Percentiles rank a stretch among this genome's conserved stretches.
phyloP scores from a whole-genome alignment of 2,797 vertebrate species.

The Channallabes apus region DNA sequence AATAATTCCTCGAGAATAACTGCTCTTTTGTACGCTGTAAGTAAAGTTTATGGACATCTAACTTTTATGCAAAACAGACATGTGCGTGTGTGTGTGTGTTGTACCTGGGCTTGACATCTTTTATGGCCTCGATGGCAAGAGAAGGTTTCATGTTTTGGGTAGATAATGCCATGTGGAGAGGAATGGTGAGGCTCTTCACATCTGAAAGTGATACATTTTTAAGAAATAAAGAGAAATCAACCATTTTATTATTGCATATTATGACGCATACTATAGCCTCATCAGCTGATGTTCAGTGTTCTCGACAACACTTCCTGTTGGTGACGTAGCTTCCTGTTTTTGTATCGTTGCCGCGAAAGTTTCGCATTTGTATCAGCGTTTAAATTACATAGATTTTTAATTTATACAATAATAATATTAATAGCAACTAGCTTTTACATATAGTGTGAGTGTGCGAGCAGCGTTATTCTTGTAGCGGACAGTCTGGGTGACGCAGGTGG shows the following conservation, averaged over 20 bases:
- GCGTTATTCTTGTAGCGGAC: too few species aligned
- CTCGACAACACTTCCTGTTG: background rate
- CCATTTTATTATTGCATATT: background rate
- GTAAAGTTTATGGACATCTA: background rate
- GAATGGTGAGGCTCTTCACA: slow-evolving; percentile 4
- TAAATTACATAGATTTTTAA: too few species aligned
- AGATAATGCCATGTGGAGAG: background rate
- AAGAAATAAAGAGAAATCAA: background rate
- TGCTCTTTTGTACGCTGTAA: background rate
- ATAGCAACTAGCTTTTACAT: too few species aligned
- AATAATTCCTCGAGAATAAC: background rate
- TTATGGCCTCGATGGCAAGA: background rate
- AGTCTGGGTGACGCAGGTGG: too few species aligned
- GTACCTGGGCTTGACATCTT: slow-evolving; percentile 3
- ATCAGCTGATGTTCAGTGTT: background rate
- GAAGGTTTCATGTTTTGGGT: background rate
- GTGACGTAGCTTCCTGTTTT: too few species aligned
- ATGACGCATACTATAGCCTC: too few species aligned
- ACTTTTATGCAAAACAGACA: background rate
- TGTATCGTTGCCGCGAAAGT: too few species aligned
- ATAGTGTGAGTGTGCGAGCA: too few species aligned
- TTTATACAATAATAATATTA: too few species aligned
- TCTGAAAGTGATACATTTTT: too few species aligned
- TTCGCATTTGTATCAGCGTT: too few species aligned
- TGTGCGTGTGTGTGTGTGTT: background rate